Evolutionary conservation across 1,140 invertebrate genomes (phyloP).

Genomic region (Drosophila nannoptera): DNA sequence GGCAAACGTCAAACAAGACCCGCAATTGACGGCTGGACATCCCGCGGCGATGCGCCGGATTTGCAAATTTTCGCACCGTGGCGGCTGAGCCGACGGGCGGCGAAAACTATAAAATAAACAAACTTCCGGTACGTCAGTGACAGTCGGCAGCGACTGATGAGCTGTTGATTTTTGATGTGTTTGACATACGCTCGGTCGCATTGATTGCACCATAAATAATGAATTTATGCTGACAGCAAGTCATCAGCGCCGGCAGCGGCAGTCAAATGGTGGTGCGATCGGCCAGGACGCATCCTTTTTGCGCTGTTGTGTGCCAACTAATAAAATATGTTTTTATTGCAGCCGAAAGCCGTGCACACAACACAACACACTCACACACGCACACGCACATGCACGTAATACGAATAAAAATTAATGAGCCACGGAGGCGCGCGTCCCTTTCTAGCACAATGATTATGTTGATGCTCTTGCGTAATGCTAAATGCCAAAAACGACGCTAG

Average conservation of each 20-base stretch:
- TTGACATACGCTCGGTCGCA: slow-evolving; percentile 79
- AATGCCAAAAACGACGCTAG: slow-evolving; percentile 36
- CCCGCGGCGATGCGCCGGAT: slow-evolving; percentile 48
- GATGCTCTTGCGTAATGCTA: slow-evolving; percentile 36
- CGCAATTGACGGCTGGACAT: slow-evolving; percentile 51
- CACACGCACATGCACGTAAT: slow-evolving; percentile 51
- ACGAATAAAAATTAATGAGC: slow-evolving; percentile 78
- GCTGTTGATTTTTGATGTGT: slow-evolving; percentile 78
- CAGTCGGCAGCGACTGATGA: slow-evolving; percentile 47
- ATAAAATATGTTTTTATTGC: slow-evolving; percentile 78
- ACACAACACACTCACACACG: slow-evolving; percentile 11
- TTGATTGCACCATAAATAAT: slow-evolving; percentile 79
- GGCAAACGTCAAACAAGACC: slow-evolving; percentile 25
- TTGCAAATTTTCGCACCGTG: slow-evolving; percentile 65
- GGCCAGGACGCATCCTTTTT: slow-evolving; percentile 49
- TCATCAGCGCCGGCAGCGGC: slow-evolving; percentile 48
- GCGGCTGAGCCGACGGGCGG: slow-evolving; percentile 38
- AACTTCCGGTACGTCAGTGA: slow-evolving; percentile 60
- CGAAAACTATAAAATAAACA: slow-evolving; percentile 78
- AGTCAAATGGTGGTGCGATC: slow-evolving; percentile 40
- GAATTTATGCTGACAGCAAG: slow-evolving; percentile 78
- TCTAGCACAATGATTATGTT: slow-evolving; percentile 33
- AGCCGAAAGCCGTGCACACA: slow-evolving; percentile 38
- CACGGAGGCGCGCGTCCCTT: slow-evolving; percentile 72
- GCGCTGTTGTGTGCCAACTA: slow-evolving; percentile 55